Evolutionary conservation across 2,888 invertebrate species (phyloP).

Genomic region (Allacma fusca): DNA sequence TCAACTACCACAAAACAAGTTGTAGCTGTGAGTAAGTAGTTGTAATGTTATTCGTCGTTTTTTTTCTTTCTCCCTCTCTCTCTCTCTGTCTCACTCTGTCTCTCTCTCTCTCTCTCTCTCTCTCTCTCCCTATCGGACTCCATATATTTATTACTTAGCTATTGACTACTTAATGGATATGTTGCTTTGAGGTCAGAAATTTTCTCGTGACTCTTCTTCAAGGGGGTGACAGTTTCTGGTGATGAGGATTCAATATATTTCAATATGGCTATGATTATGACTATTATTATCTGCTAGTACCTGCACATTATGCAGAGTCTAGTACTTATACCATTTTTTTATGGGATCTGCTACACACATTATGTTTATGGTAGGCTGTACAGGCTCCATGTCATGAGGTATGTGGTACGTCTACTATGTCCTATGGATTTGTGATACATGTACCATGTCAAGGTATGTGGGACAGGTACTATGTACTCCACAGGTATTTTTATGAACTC

Average conservation of each 20-base stretch:
- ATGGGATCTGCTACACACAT: no score
- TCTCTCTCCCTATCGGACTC: background rate
- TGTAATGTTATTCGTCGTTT: background rate
- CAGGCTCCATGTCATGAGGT: no score
- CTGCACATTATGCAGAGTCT: background rate
- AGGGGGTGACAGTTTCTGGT: conserved; percentile 17
- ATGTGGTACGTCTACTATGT: no score
- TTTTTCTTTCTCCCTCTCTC: background rate
- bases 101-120: background rate
- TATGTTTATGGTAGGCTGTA: no score
- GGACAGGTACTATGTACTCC: no score
- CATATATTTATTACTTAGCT: background rate
- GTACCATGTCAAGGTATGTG: no score
- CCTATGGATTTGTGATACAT: no score
- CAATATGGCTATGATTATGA: background rate
- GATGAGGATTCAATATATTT: conserved; percentile 12
- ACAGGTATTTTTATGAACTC: no score
- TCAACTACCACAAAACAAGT: background rate
- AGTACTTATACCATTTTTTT: no score
- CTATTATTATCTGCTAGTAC: background rate
- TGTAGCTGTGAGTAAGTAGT: background rate
- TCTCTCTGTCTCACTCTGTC: background rate
- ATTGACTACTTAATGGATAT: background rate
- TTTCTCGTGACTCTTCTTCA: conserved; percentile 8
- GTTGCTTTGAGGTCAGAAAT: conserved; percentile 14